Evolutionary conservation across 2,113 vertebrate species (phyloP).

Genomic region (Bubalus kerabau): DNA sequence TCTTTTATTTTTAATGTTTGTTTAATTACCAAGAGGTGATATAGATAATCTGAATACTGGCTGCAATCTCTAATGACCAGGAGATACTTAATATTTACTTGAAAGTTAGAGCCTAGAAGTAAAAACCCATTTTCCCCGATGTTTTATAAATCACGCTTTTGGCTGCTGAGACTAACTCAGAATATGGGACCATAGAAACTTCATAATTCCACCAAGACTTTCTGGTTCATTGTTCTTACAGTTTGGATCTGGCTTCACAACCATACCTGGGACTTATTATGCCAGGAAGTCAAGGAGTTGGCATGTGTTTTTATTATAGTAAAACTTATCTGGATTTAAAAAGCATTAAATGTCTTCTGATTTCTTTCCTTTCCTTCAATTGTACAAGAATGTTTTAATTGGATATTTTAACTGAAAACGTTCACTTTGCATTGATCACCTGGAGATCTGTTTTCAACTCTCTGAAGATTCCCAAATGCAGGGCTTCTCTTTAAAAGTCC

Average conservation of each 20-base stretch:
- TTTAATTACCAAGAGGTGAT: neutral
- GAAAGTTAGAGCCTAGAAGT: neutral
- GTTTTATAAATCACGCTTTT: neutral
- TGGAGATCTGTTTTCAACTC: neutral
- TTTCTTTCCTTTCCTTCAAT: slow-evolving; percentile 11
- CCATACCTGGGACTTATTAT: neutral
- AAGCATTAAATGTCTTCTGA: neutral
- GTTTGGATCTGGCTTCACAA: neutral
- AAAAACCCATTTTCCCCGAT: neutral
- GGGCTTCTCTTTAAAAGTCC: neutral
- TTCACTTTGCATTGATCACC: neutral
- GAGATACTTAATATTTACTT: neutral
- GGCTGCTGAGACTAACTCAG: neutral
- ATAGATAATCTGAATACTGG: neutral
- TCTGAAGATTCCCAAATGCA: neutral
- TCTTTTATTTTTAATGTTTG: neutral
- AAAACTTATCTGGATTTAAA: slow-evolving; percentile 24
- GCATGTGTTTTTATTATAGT: slow-evolving; percentile 18
- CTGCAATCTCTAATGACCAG: neutral
- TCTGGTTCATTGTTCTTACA: neutral
- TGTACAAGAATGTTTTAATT: neutral
- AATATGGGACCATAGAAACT: neutral
- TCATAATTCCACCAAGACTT: neutral
- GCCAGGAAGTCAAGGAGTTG: neutral
- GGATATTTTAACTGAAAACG: neutral